phyloP scores from a whole-genome alignment of 2,888 invertebrate genomes.

The Cataglyphis cursor region DNA sequence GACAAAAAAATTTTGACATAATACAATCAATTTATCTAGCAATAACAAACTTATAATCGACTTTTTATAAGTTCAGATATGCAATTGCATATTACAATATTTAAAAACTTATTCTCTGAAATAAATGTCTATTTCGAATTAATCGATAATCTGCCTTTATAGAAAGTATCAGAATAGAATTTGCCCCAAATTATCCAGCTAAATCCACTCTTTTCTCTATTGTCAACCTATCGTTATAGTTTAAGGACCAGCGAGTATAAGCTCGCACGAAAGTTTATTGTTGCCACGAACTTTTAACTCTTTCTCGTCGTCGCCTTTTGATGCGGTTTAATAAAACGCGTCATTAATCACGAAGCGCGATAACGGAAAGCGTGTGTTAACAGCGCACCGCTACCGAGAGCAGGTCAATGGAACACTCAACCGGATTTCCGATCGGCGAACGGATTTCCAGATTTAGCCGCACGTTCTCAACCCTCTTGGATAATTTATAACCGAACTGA shows the following conservation, averaged over 20 bases:
- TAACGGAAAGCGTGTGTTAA: slow-evolving; percentile 47
- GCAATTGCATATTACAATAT: background rate
- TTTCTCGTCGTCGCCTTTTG: slow-evolving; percentile 20
- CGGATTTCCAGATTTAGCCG: slow-evolving; percentile 59
- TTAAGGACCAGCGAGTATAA: background rate
- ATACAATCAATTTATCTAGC: background rate
- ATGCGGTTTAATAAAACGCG: slow-evolving; percentile 45
- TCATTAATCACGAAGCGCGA: slow-evolving; percentile 42
- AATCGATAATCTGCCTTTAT: background rate
- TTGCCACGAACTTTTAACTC: slow-evolving; percentile 32
- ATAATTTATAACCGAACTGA: slow-evolving; percentile 78
- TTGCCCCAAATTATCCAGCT: background rate
- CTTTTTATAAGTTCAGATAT: background rate
- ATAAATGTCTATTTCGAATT: background rate
- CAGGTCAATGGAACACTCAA: slow-evolving; percentile 76
- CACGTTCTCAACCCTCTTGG: slow-evolving; percentile 49
- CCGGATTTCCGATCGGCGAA: slow-evolving; percentile 74
- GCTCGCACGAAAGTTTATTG: slow-evolving; percentile 7
- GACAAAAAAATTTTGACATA: slow-evolving; percentile 7
- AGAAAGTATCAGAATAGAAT: background rate
- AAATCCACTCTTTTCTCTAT: background rate
- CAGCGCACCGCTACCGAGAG: slow-evolving; percentile 31
- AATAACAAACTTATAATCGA: background rate
- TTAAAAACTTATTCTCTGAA: background rate
- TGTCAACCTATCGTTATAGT: slow-evolving; percentile 22